Base-by-base conservation (phyloP, 2,113 vertebrate species). In the Bos indicus region DNA sequence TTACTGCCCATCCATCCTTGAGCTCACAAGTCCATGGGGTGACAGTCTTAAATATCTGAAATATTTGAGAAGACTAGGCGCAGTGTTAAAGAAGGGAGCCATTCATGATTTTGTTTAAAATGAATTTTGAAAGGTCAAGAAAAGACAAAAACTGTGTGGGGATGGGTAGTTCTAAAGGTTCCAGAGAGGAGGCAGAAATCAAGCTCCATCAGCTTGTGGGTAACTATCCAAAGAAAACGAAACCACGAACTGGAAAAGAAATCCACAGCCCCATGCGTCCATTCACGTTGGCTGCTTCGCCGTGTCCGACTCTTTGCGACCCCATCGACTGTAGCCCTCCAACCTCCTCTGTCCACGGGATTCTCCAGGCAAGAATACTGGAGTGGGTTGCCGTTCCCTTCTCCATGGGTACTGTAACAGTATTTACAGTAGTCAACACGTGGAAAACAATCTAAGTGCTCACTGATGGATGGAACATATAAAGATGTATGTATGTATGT, bases 81-180 rank as follows among this genome's bases (percentile, higher is more conserved):
- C 14, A 36, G 2, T 36, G 3, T n/a, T 86, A 11, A 86, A 46
- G 48, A 52, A 14, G 17, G 19, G 8, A 62, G 40, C 1, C 23
- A 64, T 25, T 88, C 60, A 46, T 67, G 89, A 51, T 40, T 88
- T 56, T 56, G 23, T 43, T 43, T 43, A 36, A 43, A 59, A 51
- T 28, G 8, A 12, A 28, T 80, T 94, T 81, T 56, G 23, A 81
- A 88, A 94, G 30, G 26, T 82, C 57, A 95, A 52, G 16, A 51
- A 87, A 87, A 82, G 54, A 48, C 11, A 46, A 67, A 64, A 77
- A 17, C 56, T 40, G 17, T 26, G 21, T 16, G 28, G 21, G 26
- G 1, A 7, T 67, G 56, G 28, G 25, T 56, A 78, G 19, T 30
- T 57, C 30, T 43, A 43, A 84, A 46, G 28, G 5, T 46, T 88